Base-by-base conservation (phyloP, 2,797 vertebrate genomes). In the Diglossa cyanea region DNA sequence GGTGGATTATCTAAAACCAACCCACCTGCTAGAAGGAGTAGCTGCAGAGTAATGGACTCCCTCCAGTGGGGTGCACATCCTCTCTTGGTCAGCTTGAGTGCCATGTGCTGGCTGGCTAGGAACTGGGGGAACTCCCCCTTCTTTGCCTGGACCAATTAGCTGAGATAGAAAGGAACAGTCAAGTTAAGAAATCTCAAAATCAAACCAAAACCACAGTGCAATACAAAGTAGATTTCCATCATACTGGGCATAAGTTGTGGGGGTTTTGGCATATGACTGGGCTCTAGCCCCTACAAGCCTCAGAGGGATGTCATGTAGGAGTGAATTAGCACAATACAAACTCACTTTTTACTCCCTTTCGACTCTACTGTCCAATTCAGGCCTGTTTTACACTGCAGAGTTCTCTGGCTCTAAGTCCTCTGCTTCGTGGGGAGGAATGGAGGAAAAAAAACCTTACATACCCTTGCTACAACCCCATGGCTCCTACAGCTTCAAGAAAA, bases 11-110 rank as follows among this genome's bases (percentile, higher is more conserved):
- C 26, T 72, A 76, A 77, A 37, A 24, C 51, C 54, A 45, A 80
- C 90, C 72, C 91, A 99, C 99, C 99, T 99, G 98, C 98, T 99
- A 79, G 98, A 98, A n/a, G 99, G 98, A 11, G 98, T 98, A 97
- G 98, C 98, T 37, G 98, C 96, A 73, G 96, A 92, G 16, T 98
- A 98, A 84, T 98, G 98, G 78, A 96, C 95, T 80, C 96, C 96
- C 17, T 99, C 98, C 45, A 97, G 85, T 54, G 98, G 87, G 88
- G 90, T 98, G 92, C 97, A 98, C 92, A 95, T 97, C 96, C 91
- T 98, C 87, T 98, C 98, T 65, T 98, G 98, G 73, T 99, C 98
- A 75, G 98, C 98, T 96, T 98, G 98, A 92, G 98, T 89, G n/a
- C 98, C 99, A 2, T 99, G 99, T 62, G 95, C 95, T 39, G 99